A percentile compares a stretch with the other conserved stretches of the same genome.
These are phyloP conservation scores for Meteorus sp. DNA, from an alignment of 1,140 invertebrate species.

Conservation along the genomic window DNA sequence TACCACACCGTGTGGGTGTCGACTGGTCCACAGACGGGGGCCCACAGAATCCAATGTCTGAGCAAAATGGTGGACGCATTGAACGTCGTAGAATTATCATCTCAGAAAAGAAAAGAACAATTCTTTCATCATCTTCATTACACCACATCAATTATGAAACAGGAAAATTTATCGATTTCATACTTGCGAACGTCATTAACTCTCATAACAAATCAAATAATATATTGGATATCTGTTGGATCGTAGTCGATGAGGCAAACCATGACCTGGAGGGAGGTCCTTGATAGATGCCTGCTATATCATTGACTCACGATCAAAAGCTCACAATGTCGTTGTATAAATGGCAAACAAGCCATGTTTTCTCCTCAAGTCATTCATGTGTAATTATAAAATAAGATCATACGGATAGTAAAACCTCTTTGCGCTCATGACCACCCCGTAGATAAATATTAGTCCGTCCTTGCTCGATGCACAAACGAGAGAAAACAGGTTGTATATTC, in stretches of 20 bases:
- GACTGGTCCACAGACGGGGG: constrained; percentile 32
- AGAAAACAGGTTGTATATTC: constrained; percentile 24
- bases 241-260: neutral
- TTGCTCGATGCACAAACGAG: neutral
- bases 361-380: neutral
- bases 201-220: too few relatives aligned
- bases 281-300: constrained; percentile 17
- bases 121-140: too few relatives aligned
- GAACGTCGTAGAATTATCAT: too few relatives aligned
- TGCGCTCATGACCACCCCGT: constrained; percentile 33
- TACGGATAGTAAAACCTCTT: constrained; percentile 24
- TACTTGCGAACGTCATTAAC: too few relatives aligned
- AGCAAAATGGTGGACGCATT: constrained; percentile 45
- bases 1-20: constrained; percentile 43
- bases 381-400: constrained; percentile 37
- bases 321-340: neutral
- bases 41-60: constrained; percentile 43
- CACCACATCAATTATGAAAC: too few relatives aligned
- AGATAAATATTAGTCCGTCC: constrained; percentile 24
- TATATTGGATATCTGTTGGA: too few relatives aligned
- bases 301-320: constrained; percentile 13
- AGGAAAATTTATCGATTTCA: too few relatives aligned
- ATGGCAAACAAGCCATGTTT: neutral
- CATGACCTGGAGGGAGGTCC: neutral
- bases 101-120: too few relatives aligned